Percentiles rank a stretch among this genome's conserved stretches.
These are phyloP conservation scores for Agrypnia vestita DNA, from an alignment of 1,140 invertebrate species.

Conservation along the genomic window DNA sequence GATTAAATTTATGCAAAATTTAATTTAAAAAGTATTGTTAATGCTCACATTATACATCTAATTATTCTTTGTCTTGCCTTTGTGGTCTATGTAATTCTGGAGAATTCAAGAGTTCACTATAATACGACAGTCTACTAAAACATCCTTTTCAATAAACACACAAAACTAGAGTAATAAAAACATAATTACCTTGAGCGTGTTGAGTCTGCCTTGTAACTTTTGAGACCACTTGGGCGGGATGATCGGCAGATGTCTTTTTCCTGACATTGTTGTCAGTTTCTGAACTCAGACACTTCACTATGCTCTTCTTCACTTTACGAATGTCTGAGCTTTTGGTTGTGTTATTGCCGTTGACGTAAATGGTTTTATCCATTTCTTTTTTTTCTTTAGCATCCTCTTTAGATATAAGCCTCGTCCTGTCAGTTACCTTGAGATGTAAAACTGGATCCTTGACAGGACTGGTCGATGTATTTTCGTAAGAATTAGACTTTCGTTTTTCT, in stretches of 20 bases:
- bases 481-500: constrained; percentile 59
- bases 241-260: constrained; percentile 63
- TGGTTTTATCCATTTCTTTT: constrained; percentile 69
- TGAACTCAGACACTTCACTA: constrained; percentile 57
- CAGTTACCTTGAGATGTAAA: constrained; percentile 61
- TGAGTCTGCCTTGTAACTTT: constrained; percentile 62
- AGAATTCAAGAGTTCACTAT: too few species aligned
- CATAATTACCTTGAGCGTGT: constrained; percentile 60
- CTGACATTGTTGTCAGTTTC: constrained; percentile 65
- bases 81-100: too few species aligned
- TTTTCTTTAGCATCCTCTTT: constrained; percentile 72
- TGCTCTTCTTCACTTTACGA: constrained; percentile 64
- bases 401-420: constrained; percentile 68
- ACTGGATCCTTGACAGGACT: constrained; percentile 65
- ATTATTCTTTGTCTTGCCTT: too few species aligned
- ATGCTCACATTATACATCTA: too few species aligned
- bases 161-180: neutral
- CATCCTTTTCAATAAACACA: neutral
- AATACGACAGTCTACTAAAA: too few species aligned
- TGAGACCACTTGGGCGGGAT: constrained; percentile 60
- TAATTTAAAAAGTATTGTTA: too few species aligned
- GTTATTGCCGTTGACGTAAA: constrained; percentile 64
- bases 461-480: constrained; percentile 62
- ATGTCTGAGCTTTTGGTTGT: constrained; percentile 64
- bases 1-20: too few species aligned